These are phyloP conservation scores for Oncorhynchus mykiss DNA, from an alignment of 2,113 vertebrate genomes.

Conservation along the genomic window DNA sequence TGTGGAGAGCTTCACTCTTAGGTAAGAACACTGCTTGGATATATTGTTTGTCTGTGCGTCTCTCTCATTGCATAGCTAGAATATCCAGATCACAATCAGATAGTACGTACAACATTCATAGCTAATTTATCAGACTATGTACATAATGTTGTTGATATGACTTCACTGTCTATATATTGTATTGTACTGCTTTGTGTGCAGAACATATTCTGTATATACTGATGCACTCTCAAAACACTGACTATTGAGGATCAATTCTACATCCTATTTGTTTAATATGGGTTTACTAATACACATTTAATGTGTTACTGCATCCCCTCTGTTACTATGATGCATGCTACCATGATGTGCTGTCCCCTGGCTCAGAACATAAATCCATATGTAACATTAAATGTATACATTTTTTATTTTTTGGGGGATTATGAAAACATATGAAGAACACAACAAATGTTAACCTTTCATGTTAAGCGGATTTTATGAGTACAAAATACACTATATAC, in stretches of 20 bases:
- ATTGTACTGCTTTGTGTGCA: too few species aligned
- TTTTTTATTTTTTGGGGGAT: conserved; percentile 10
- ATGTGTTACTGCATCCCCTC: neutral
- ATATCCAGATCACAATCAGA: neutral
- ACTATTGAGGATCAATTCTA: conserved; percentile 8
- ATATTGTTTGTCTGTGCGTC: neutral
- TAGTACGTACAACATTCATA: too few species aligned
- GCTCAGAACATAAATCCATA: neutral
- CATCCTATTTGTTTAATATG: neutral
- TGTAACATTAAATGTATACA: conserved; percentile 10
- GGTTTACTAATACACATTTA: neutral
- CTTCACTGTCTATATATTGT: too few species aligned
- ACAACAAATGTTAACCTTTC: conserved; percentile 23
- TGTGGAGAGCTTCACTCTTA: conserved; percentile 83
- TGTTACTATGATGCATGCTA: neutral
- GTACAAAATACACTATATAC: too few species aligned
- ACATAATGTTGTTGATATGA: neutral
- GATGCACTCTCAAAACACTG: neutral
- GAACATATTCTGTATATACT: neutral
- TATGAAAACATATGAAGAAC: conserved; percentile 26
- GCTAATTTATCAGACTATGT: too few species aligned
- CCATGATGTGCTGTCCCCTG: neutral
- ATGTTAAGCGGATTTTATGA: conserved; percentile 14
- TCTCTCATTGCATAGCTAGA: neutral
- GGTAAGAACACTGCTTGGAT: conserved; percentile 75